These are phyloP conservation scores for Cantharis nigra DNA, from an alignment of 2,888 invertebrate species.

Conservation along the genomic window DNA sequence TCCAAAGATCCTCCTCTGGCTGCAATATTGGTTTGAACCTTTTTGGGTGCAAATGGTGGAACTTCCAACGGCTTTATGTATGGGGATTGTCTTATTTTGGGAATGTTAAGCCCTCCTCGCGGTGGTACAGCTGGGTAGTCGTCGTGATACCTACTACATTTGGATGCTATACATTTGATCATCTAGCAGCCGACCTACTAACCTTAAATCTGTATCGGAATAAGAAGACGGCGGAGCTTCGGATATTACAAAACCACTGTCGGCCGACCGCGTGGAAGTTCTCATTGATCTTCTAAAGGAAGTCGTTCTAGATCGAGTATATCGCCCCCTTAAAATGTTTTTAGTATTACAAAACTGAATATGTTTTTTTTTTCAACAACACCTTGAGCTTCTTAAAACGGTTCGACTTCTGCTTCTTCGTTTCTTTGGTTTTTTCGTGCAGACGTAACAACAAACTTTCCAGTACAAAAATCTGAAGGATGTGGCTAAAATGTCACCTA, in stretches of 20 bases:
- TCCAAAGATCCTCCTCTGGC: constrained; percentile 49
- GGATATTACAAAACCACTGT: constrained; percentile 64
- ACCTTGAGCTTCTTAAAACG: constrained; percentile 25
- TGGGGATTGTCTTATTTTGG: constrained; percentile 48
- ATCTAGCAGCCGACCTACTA: neutral
- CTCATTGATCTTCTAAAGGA: constrained; percentile 63
- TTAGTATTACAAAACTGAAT: neutral
- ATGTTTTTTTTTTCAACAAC: neutral
- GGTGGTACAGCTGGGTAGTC: neutral
- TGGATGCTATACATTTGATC: neutral
- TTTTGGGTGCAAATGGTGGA: constrained; percentile 31
- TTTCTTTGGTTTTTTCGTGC: constrained; percentile 76
- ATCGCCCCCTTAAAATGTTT: neutral
- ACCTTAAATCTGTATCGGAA: constrained; percentile 77
- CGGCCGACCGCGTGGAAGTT: constrained; percentile 65
- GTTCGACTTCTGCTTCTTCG: constrained; percentile 48
- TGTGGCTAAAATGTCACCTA: constrained; percentile 92
- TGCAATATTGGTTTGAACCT: constrained; percentile 15
- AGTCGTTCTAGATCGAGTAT: constrained; percentile 55
- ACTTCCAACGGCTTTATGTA: constrained; percentile 51
- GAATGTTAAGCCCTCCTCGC: constrained; percentile 40
- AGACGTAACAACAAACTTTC: constrained; percentile 89
- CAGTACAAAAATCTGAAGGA: constrained; percentile 93
- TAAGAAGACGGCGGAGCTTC: constrained; percentile 67
- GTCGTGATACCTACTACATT: neutral